These are phyloP conservation scores for Stenopsyche tienmushanensis DNA, from an alignment of 1,140 invertebrate species.

Conservation along the genomic window DNA sequence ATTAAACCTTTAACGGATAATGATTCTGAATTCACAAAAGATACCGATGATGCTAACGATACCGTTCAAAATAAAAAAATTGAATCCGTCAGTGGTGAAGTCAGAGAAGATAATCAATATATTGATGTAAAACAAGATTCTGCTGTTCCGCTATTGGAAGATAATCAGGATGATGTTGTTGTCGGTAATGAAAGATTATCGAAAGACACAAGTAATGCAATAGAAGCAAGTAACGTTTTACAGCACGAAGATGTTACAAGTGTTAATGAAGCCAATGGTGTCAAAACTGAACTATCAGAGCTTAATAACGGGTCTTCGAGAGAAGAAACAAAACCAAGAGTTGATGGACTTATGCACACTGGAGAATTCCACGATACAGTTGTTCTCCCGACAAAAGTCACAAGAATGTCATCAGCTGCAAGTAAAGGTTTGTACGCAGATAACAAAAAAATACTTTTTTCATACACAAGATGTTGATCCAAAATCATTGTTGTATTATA, in stretches of 20 bases:
- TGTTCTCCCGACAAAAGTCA: constrained; percentile 34
- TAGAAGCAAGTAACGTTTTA: neutral
- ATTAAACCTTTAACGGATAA: neutral
- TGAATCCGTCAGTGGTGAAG: neutral
- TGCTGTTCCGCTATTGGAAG: too few species aligned
- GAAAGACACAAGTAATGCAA: neutral
- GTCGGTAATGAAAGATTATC: too few species aligned
- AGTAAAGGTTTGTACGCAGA: constrained; percentile 32
- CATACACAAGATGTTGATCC: too few species aligned
- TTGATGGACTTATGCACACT: constrained; percentile 26
- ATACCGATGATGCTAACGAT: neutral
- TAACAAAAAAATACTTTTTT: too few species aligned
- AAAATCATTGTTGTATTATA: too few species aligned
- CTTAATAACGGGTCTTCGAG: neutral
- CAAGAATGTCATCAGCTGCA: constrained; percentile 15
- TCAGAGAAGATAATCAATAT: neutral
- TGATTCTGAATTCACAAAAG: constrained; percentile 9
- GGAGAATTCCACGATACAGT: constrained; percentile 38
- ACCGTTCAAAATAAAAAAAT: neutral
- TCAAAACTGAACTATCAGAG: neutral
- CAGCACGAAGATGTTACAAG: neutral
- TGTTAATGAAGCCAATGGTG: neutral
- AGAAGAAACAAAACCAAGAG: neutral
- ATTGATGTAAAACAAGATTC: neutral
- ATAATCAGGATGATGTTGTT: too few species aligned